A percentile compares a stretch with the other conserved stretches of the same genome.
phyloP scores from a whole-genome alignment of 2,797 vertebrate species.

The Spinus pinus region DNA sequence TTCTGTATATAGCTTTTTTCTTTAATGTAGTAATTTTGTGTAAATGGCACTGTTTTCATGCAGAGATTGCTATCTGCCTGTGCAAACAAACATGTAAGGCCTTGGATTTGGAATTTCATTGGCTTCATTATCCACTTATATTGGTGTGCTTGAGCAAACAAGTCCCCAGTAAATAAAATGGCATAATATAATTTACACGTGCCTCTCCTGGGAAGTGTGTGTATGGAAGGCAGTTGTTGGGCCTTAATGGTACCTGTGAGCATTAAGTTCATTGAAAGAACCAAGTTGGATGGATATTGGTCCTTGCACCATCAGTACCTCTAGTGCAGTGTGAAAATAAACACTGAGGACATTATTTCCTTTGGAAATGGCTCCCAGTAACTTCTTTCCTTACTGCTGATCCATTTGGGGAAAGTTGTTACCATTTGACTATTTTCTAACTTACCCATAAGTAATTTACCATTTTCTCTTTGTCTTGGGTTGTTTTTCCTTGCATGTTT shows the following conservation, averaged over 20 bases:
- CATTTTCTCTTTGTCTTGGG: not conserved
- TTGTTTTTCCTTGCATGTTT: not conserved
- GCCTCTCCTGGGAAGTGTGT: not conserved
- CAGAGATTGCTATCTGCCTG: not conserved
- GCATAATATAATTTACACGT: not conserved
- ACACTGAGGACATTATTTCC: not conserved
- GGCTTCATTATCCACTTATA: not conserved
- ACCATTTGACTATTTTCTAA: not conserved
- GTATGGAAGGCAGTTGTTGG: not conserved
- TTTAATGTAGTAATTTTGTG: not conserved
- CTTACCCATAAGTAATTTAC: not conserved
- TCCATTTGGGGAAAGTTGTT: not conserved
- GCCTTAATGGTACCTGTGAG: not conserved
- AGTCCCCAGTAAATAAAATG: not conserved
- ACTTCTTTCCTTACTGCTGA: not conserved
- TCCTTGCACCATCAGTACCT: not conserved
- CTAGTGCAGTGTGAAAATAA: not conserved
- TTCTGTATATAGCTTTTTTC: not conserved
- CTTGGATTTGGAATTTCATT: not conserved
- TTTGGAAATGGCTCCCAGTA: not conserved
- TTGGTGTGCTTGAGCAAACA: not conserved
- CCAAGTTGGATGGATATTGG: not conserved
- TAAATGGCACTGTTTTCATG: not conserved
- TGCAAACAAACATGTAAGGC: not conserved
- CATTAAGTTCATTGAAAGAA: not conserved